Evolutionary conservation across 2,113 vertebrate genomes (phyloP).

Genomic region (Sardina pilchardus): DNA sequence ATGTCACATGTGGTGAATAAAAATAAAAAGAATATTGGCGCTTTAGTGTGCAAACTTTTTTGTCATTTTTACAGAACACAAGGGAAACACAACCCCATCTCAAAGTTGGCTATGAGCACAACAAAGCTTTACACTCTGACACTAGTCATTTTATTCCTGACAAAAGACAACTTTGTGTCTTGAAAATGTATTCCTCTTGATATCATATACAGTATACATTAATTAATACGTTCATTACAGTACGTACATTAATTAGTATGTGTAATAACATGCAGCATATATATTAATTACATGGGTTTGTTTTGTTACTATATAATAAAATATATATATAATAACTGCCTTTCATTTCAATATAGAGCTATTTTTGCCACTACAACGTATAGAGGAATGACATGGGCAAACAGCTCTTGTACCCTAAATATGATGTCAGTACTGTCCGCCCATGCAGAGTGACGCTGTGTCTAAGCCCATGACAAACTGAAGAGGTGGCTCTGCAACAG

Average conservation of each 20-base stretch:
- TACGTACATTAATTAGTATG: too few relatives aligned
- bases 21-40: too few relatives aligned
- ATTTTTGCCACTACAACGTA: background rate
- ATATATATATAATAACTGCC: background rate
- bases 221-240: too few relatives aligned
- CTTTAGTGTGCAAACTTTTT: too few relatives aligned
- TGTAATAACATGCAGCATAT: too few relatives aligned
- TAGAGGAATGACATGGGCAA: background rate
- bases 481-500: too few relatives aligned
- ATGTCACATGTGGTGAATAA: too few relatives aligned
- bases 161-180: too few relatives aligned
- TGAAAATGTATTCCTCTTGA: too few relatives aligned
- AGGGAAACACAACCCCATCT: background rate
- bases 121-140: background rate
- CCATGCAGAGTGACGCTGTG: background rate
- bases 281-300: too few relatives aligned
- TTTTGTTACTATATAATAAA: background rate
- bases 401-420: background rate
- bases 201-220: too few relatives aligned
- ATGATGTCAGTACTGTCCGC: background rate
- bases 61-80: background rate
- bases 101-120: background rate
- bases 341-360: too few relatives aligned
- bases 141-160: background rate
- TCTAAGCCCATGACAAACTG: background rate